Base-by-base conservation (phyloP, 1,140 invertebrate species). In the Amphibalanus amphitrite region DNA sequence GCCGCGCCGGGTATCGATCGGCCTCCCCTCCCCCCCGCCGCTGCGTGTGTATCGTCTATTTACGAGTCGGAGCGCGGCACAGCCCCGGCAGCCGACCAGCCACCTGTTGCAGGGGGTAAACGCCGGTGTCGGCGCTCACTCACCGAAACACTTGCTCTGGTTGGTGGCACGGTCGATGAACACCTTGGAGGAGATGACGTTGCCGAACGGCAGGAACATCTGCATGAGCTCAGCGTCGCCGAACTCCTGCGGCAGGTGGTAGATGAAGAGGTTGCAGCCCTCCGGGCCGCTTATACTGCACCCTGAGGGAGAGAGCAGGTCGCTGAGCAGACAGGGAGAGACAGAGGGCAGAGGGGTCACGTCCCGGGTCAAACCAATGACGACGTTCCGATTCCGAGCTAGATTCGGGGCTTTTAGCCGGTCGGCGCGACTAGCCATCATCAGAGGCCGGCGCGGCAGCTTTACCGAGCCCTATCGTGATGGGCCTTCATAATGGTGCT, bases 81-180 rank as follows among this genome's bases (percentile, higher is more conserved):
- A 15, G 33, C 33, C 33, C 33, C 4, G 33, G n/a, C n/a, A n/a
- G n/a, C n/a, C n/a, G n/a, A n/a, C n/a, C n/a, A n/a, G n/a, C n/a
- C n/a, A n/a, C n/a, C n/a, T n/a, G n/a, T n/a, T n/a, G n/a, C n/a
- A n/a, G n/a, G n/a, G n/a, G n/a, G n/a, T n/a, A n/a, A n/a, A n/a
- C n/a, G n/a, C n/a, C n/a, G n/a, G n/a, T n/a, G n/a, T n/a, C n/a
- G 25, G 30, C 26, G n/a, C 29, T 23, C 67, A 86, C 89, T 88
- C 85, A 98, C 97, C 97, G 83, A 99, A 99, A 85, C 97, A 99
- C 88, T 99, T 99, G 86, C 95, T 98, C 83, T 99, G 96, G 85
- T 98, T 99, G 76, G 97, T 99, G 79, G 95, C 96, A 77, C 96
- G 88, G 82, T 99, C 97, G 78, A 99, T 97, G 84, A 99, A 99